These are phyloP conservation scores for Pelodytes ibericus DNA, from an alignment of 2,797 vertebrate species.

Conservation along the genomic window DNA sequence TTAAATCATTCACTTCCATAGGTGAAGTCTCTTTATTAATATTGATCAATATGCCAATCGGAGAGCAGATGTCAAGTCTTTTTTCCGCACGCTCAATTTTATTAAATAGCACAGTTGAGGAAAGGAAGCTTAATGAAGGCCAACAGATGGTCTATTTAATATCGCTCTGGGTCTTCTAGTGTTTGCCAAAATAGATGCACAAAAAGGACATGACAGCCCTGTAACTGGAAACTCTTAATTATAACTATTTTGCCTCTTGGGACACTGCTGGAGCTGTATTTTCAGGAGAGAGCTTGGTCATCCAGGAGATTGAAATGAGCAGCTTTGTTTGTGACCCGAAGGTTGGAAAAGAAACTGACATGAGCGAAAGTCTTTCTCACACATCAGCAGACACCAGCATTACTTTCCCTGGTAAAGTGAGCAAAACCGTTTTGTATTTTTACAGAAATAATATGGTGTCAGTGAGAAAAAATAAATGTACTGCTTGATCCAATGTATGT, in stretches of 20 bases:
- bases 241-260: slow-evolving; percentile 66
- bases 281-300: slow-evolving; percentile 54
- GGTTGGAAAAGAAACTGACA: slow-evolving; percentile 18
- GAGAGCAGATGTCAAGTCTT: slow-evolving; percentile 72
- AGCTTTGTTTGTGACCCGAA: slow-evolving; percentile 18
- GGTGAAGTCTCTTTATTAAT: slow-evolving; percentile 69
- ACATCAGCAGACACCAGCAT: background rate
- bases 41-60: slow-evolving; percentile 71
- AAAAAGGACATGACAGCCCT: slow-evolving; percentile 71
- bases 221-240: slow-evolving; percentile 75
- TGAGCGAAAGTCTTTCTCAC: background rate
- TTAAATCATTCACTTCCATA: no score
- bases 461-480: background rate
- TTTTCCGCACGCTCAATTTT: slow-evolving; percentile 64
- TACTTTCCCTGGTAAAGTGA: background rate
- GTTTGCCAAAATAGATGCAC: slow-evolving; percentile 72
- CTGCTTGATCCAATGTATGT: background rate
- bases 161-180: slow-evolving; percentile 69
- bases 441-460: background rate
- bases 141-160: slow-evolving; percentile 80
- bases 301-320: slow-evolving; percentile 45
- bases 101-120: slow-evolving; percentile 74
- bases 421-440: background rate
- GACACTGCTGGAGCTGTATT: background rate
- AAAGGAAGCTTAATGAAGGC: slow-evolving; percentile 74